Percentiles rank a stretch among this genome's conserved stretches.
phyloP scores from a whole-genome alignment of 2,113 vertebrate genomes.

The Myodes glareolus region DNA sequence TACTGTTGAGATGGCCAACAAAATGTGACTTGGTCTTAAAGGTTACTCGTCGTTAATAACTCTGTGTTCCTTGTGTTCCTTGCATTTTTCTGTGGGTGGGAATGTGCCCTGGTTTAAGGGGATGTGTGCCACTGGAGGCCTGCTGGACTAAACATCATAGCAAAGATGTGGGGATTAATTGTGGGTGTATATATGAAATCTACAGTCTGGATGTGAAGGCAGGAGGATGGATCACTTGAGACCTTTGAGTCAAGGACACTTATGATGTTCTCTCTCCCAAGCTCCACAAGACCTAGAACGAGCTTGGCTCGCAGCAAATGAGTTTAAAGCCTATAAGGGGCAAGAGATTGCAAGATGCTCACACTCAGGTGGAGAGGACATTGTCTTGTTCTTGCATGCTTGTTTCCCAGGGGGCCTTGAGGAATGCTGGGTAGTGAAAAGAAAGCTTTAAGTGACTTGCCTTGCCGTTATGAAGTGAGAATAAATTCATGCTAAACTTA shows the following conservation, averaged over 20 bases:
- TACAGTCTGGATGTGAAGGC: not conserved
- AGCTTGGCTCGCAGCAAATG: not conserved
- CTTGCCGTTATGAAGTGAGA: not conserved
- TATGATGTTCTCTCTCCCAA: not conserved
- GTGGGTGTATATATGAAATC: not conserved
- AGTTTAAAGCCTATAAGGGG: not conserved
- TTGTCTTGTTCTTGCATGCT: not conserved
- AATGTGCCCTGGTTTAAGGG: not conserved
- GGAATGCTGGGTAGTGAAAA: not conserved
- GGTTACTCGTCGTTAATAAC: not conserved
- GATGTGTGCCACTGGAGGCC: not conserved
- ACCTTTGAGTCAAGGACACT: not conserved
- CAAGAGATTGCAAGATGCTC: not conserved
- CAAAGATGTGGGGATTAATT: not conserved
- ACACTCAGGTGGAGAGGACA: not conserved
- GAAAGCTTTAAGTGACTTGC: not conserved
- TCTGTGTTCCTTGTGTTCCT: not conserved
- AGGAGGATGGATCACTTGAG: not conserved
- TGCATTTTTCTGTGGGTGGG: not conserved
- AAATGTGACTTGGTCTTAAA: not conserved
- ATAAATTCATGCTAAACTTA: conserved; percentile 36
- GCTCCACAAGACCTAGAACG: not conserved
- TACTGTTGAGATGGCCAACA: not conserved
- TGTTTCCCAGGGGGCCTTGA: not conserved
- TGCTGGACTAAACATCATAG: not conserved